Evolutionary conservation across 1,140 invertebrate species (phyloP).

Genomic region (Sogatella furcifera): DNA sequence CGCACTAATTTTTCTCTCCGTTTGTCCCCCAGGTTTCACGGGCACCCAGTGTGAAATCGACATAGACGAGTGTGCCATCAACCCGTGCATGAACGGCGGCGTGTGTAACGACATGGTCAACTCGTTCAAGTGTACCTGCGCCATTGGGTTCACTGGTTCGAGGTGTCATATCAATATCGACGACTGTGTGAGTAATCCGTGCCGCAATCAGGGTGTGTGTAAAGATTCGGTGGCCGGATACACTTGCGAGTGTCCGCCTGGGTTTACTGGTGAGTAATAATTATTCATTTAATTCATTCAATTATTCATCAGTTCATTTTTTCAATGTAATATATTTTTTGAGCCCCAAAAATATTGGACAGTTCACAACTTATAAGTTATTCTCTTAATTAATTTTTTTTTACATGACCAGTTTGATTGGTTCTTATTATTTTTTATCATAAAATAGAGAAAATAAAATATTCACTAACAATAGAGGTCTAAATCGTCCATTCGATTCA

Average conservation of each 20-base stretch:
- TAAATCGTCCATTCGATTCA: too few relatives aligned
- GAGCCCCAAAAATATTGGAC: too few relatives aligned
- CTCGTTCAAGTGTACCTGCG: slow-evolving; percentile 73
- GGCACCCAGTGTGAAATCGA: slow-evolving; percentile 86
- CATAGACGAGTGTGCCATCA: slow-evolving; percentile 80
- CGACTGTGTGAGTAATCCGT: slow-evolving; percentile 76
- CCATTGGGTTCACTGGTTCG: slow-evolving; percentile 72
- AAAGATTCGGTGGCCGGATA: slow-evolving; percentile 77
- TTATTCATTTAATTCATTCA: neutral
- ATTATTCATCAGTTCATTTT: too few relatives aligned
- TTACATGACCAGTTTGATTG: too few relatives aligned
- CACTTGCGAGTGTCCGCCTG: slow-evolving; percentile 72
- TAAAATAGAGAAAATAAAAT: too few relatives aligned
- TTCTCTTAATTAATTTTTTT: too few relatives aligned
- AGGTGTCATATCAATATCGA: slow-evolving; percentile 85
- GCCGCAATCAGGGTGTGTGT: slow-evolving; percentile 75
- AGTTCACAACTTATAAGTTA: too few relatives aligned
- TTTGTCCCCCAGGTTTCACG: slow-evolving; percentile 59
- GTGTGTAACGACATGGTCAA: slow-evolving; percentile 79
- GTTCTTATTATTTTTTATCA: too few relatives aligned
- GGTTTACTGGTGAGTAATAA: slow-evolving; percentile 62
- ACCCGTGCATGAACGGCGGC: slow-evolving; percentile 78
- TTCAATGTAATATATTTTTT: too few relatives aligned
- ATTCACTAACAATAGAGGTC: too few relatives aligned
- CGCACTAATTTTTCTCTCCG: neutral